phyloP scores from a whole-genome alignment of 2,888 invertebrate genomes.

The Lordiphosa fenestrarum region DNA sequence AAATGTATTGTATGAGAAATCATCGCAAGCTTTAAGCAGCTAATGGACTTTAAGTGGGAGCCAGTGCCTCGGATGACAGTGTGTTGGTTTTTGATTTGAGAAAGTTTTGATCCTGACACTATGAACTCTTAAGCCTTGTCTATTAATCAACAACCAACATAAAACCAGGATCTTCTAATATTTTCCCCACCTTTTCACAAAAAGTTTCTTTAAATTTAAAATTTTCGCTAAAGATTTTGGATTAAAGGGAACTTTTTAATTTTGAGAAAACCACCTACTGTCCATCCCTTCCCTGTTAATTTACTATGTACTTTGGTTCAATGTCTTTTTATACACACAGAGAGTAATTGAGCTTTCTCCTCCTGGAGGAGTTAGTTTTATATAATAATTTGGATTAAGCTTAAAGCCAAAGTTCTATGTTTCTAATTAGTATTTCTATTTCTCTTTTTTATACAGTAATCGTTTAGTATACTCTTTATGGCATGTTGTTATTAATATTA shows the following conservation, averaged over 20 bases:
- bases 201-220: background rate
- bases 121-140: constrained; percentile 42
- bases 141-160: constrained; percentile 34
- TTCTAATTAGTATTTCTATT: constrained; percentile 41
- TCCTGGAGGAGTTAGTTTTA: constrained; percentile 2
- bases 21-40: no score
- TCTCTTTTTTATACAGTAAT: constrained; percentile 57
- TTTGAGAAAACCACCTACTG: background rate
- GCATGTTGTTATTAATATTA: constrained; percentile 54
- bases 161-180: background rate
- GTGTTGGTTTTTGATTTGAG: constrained; percentile 95
- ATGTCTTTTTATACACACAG: constrained; percentile 22
- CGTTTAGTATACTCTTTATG: constrained; percentile 61
- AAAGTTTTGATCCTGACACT: constrained; percentile 84
- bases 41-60: no score
- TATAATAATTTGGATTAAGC: constrained; percentile 28
- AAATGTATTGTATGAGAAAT: no score
- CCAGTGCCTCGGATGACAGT: constrained; percentile 99
- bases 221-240: background rate
- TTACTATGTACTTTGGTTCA: constrained; percentile 2
- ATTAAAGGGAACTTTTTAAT: background rate
- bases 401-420: constrained; percentile 51
- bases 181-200: no score
- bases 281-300: constrained; percentile 5
- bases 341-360: constrained; percentile 21